Evolutionary conservation across 2,113 vertebrate genomes (phyloP).

Genomic region (Irena cyanogastra): DNA sequence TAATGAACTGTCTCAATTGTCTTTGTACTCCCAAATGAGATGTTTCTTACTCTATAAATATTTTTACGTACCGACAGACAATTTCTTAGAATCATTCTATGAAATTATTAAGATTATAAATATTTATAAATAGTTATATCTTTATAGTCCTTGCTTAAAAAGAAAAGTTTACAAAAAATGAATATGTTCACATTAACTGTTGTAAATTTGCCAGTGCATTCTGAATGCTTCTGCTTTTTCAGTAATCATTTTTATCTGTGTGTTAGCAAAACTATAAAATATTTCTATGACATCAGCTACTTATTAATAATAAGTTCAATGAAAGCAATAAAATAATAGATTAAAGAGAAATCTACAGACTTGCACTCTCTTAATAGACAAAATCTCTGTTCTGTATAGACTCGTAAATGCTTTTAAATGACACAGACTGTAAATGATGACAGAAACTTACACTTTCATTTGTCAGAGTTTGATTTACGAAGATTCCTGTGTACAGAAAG

Average conservation of each 20-base stretch:
- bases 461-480: constrained; percentile 87
- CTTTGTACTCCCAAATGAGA: not conserved
- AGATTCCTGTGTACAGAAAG: constrained; percentile 94
- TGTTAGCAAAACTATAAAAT: not conserved
- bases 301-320: not conserved
- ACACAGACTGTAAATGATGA: not conserved
- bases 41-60: not conserved
- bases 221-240: not conserved
- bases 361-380: not conserved
- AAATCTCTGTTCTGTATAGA: not conserved
- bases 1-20: not conserved
- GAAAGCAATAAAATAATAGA: not conserved
- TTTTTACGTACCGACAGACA: not conserved
- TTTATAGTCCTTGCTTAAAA: not conserved
- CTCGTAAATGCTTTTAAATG: not conserved
- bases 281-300: not conserved
- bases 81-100: not conserved
- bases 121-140: not conserved
- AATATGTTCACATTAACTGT: not conserved
- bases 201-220: not conserved
- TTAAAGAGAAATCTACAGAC: not conserved
- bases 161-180: not conserved
- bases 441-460: not conserved
- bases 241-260: not conserved
- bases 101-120: not conserved